phyloP scores from a whole-genome alignment of 2,113 vertebrate species.

The Hemicordylus capensis region DNA sequence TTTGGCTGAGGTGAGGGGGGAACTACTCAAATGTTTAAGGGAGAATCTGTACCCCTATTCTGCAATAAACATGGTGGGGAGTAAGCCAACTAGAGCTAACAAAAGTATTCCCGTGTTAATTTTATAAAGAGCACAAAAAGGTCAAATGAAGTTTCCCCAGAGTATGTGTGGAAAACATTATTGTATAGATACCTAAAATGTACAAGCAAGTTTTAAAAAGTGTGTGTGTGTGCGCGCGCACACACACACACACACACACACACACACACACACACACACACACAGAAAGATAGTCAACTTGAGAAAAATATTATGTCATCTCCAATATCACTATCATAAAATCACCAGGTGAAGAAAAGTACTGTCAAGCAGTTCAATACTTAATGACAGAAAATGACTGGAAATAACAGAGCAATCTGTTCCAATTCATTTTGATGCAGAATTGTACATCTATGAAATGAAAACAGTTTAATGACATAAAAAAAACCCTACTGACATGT shows the following conservation, averaged over 20 bases:
- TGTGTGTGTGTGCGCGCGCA: too few relatives aligned
- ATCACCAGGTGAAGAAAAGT: neutral
- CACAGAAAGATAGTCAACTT: too few relatives aligned
- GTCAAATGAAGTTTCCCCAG: neutral
- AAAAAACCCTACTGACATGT: neutral
- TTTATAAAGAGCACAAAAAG: neutral
- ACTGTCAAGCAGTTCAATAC: neutral
- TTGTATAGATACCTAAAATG: neutral
- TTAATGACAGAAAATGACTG: neutral
- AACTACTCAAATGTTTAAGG: too few relatives aligned
- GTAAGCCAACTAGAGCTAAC: neutral
- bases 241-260: neutral
- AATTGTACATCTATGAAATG: neutral
- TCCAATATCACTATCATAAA: neutral
- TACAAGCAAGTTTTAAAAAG: too few relatives aligned
- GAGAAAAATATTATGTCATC: neutral
- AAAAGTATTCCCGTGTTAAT: neutral
- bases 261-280: neutral
- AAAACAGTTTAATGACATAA: neutral
- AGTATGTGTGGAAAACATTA: neutral
- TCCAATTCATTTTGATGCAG: neutral
- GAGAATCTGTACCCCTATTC: too few relatives aligned
- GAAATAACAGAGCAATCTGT: neutral
- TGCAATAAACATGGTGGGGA: too few relatives aligned
- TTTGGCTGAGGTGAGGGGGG: too few relatives aligned